phyloP scores from a whole-genome alignment of 2,113 vertebrate genomes.

The Hystrix cristata region DNA sequence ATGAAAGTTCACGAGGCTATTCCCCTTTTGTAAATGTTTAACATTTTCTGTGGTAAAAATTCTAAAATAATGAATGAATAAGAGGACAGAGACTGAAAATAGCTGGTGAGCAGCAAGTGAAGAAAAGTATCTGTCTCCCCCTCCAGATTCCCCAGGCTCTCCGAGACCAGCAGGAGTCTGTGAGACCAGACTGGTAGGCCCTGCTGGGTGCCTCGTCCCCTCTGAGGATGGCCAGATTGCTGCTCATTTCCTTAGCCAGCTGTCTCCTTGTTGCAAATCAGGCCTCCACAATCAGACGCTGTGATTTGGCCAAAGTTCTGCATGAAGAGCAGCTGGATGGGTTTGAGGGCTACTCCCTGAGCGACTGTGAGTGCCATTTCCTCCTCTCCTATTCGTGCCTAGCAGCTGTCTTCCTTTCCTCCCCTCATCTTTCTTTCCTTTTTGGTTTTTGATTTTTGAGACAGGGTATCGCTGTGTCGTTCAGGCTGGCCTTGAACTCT shows the following conservation, averaged over 20 bases:
- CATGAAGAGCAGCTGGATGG: slow-evolving; percentile 49
- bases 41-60: neutral
- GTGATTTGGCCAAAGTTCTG: slow-evolving; percentile 67
- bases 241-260: slow-evolving; percentile 44
- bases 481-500: too few relatives aligned
- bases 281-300: slow-evolving; percentile 7
- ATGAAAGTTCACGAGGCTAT: neutral
- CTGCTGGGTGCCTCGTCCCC: fast-evolving
- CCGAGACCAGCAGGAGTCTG: neutral
- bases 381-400: neutral
- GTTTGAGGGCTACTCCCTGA: slow-evolving; percentile 73
- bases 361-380: slow-evolving; percentile 73
- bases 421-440: neutral
- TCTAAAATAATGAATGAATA: neutral
- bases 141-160: neutral
- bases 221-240: neutral
- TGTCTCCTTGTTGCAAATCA: neutral
- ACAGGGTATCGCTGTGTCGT: too few relatives aligned
- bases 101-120: neutral
- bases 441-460: too few relatives aligned
- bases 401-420: neutral
- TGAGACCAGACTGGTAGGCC: neutral
- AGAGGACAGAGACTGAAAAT: neutral
- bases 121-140: neutral
- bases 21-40: slow-evolving; percentile 22